Evolutionary conservation across 1,140 invertebrate genomes (phyloP).

Genomic region (Drosophila lacteicornis): DNA sequence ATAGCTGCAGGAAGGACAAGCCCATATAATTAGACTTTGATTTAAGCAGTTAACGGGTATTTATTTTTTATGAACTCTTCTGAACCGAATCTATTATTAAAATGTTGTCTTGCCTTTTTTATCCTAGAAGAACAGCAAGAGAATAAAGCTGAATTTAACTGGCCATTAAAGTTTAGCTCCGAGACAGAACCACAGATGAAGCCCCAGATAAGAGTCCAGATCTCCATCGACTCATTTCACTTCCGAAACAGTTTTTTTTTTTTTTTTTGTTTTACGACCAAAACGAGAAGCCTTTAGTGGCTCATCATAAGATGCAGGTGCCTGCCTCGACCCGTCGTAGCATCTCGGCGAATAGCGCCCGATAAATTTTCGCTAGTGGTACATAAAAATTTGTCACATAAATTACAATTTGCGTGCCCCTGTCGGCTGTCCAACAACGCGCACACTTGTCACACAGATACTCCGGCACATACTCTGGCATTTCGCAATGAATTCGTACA

Average conservation of each 20-base stretch:
- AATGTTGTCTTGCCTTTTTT: not conserved
- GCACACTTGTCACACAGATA: conserved; percentile 59
- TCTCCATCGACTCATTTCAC: conserved; percentile 1
- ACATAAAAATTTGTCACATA: conserved; percentile 83
- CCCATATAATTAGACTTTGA: not conserved
- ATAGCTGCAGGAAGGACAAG: too few relatives aligned
- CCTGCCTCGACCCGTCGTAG: conserved; percentile 24
- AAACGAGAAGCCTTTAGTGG: conserved; percentile 14
- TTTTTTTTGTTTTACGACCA: conserved; percentile 12
- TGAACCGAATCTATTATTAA: not conserved
- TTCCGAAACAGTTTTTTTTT: conserved; percentile 16
- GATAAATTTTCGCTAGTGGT: conserved; percentile 69
- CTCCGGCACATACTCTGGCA: conserved; percentile 18
- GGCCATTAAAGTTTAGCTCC: not conserved
- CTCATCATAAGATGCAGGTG: conserved; percentile 26
- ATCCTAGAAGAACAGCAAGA: not conserved
- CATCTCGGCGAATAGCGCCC: conserved; percentile 27
- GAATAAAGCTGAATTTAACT: not conserved
- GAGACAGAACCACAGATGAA: conserved; percentile 6
- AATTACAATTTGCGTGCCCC: conserved; percentile 78
- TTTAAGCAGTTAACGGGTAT: too few relatives aligned
- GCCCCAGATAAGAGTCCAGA: conserved; percentile 1
- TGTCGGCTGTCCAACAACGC: conserved; percentile 61
- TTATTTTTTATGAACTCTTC: not conserved
- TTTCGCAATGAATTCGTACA: conserved; percentile 63